Evolutionary conservation across 2,797 vertebrate species (phyloP).

Genomic region (Mus caroli): DNA sequence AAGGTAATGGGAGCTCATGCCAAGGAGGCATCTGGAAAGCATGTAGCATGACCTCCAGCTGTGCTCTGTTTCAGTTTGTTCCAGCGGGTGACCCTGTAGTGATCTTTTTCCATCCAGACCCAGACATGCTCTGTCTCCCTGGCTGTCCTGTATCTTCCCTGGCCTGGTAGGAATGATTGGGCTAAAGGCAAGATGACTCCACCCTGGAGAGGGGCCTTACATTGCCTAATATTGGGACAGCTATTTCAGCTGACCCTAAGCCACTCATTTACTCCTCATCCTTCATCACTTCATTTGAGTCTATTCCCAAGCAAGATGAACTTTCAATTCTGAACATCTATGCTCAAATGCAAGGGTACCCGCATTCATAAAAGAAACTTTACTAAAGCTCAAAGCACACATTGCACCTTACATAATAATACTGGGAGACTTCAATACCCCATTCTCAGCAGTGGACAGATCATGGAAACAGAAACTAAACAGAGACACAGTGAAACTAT

Average conservation of each 20-base stretch:
- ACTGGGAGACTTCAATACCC: no score
- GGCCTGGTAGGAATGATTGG: constrained; percentile 72
- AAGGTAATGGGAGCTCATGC: constrained; percentile 60
- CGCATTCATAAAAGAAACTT: no score
- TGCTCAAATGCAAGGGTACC: no score
- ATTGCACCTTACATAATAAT: no score
- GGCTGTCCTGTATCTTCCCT: constrained; percentile 75
- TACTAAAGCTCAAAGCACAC: no score
- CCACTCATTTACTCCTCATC: neutral
- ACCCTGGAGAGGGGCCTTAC: constrained; percentile 39
- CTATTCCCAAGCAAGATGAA: constrained; percentile 33
- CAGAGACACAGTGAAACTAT: no score
- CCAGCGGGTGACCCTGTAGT: constrained; percentile 84
- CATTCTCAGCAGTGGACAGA: no score
- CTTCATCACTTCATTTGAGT: neutral
- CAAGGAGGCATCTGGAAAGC: constrained; percentile 87
- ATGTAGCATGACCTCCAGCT: constrained; percentile 83
- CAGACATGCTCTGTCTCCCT: constrained; percentile 78
- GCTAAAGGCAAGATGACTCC: constrained; percentile 73
- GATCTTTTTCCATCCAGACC: constrained; percentile 73
- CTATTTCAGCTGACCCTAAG: neutral
- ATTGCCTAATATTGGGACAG: neutral
- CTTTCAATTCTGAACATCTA: no score
- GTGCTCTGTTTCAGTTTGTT: constrained; percentile 86
- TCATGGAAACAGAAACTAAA: no score